Base-by-base conservation (phyloP, 2,797 vertebrate species). In the Thunnus albacares region DNA sequence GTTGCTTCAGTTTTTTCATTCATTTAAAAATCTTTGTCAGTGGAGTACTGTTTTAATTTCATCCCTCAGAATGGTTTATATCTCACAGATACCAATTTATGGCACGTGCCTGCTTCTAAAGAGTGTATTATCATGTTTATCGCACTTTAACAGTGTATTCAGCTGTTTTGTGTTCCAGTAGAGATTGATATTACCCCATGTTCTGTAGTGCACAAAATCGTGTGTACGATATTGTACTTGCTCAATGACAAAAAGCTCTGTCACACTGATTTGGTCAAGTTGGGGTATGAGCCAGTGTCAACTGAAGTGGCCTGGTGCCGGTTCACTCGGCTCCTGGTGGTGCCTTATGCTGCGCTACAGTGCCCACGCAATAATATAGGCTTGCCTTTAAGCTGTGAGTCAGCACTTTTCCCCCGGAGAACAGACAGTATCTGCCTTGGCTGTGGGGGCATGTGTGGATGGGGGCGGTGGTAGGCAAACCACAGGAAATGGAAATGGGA, bases 401-500 rank as follows among this genome's bases (percentile, higher is more conserved):
- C 94, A 93, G 93, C 93, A 91, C 79, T 89, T 90, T 86, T 26
- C 58, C 70, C 55, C 15, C 11, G 3, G 75, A 88, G 84, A 90
- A 91, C 82, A 88, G 75, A 71, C 81, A 65, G 80, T 80, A 82
- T 89, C 84, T 86, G 87, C 79, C 73, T 66, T 78, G 81, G 82
- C 79, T 80, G 80, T 63, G 69, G 81, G 87, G 80, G 79, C 79
- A 75, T 60, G 72, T 84, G 78, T 59, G 80, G 73, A 75, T 28
- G 86, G 67, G 73, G 80, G 80, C 15, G 77, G 82, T 4, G 9
- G 62, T 76, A 75, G 78, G 82, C 71, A 74, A 84, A 84, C 70
- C 83, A 87, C 84, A 87, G 91, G 88, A 92, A 92, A 89, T 85
- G 83, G 90, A 87, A 91, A 86, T 89, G 88, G 82, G 85, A 91